Evolutionary conservation across 2,797 vertebrate species (phyloP).

Genomic region (Gymnocypris eckloni): DNA sequence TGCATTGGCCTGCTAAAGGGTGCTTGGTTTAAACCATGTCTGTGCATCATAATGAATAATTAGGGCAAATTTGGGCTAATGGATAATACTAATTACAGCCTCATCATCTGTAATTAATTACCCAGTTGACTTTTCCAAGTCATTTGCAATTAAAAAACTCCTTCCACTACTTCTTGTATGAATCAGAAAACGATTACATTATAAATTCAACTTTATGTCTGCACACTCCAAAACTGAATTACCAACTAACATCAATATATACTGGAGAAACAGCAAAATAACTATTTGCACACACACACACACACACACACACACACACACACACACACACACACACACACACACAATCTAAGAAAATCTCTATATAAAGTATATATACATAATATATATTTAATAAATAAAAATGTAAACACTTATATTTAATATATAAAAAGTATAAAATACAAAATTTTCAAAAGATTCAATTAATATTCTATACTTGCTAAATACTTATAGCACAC

Average conservation of each 20-base stretch:
- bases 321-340: no score
- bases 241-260: background rate
- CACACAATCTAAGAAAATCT: no score
- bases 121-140: background rate
- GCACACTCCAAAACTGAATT: background rate
- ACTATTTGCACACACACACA: no score
- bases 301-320: no score
- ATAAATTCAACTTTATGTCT: background rate
- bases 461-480: no score
- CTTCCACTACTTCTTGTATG: background rate
- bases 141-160: slow-evolving; percentile 16
- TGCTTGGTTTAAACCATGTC: background rate
- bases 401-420: no score
- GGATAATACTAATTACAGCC: slow-evolving; percentile 5
- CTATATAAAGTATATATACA: no score
- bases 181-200: background rate
- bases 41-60: slow-evolving; percentile 25
- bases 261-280: no score
- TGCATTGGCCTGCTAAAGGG: background rate
- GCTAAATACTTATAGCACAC: no score
- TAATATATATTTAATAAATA: no score
- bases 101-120: background rate
- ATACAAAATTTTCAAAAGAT: no score
- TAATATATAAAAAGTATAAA: no score
- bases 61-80: slow-evolving; percentile 3